These are phyloP conservation scores for Meghimatium bilineatum DNA, from an alignment of 2,888 invertebrate species.

Conservation along the genomic window DNA sequence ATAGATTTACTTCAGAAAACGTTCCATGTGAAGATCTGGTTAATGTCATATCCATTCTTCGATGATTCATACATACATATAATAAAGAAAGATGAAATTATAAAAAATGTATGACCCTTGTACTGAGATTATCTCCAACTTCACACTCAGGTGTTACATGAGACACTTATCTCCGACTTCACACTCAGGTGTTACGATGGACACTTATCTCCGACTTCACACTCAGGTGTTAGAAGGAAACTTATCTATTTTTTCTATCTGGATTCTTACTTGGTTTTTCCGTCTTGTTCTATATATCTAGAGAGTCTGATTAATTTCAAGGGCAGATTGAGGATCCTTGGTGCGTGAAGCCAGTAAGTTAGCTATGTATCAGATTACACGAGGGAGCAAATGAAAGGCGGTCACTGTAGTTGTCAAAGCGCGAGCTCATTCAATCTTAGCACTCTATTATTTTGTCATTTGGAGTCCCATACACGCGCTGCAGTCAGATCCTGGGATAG, in stretches of 20 bases:
- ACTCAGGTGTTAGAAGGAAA: neutral
- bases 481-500: constrained; percentile 8
- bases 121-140: neutral
- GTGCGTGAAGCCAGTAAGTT: constrained; percentile 4
- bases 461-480: neutral
- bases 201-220: neutral
- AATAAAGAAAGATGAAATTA: neutral
- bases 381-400: constrained; percentile 12
- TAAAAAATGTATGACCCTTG: neutral
- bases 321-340: neutral
- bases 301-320: neutral
- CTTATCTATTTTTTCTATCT: neutral
- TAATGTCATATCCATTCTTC: too few species aligned
- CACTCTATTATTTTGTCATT: neutral
- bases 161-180: too few species aligned
- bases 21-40: too few species aligned
- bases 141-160: neutral
- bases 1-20: too few species aligned
- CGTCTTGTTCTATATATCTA: too few species aligned
- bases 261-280: too few species aligned
- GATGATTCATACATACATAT: neutral
- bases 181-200: too few species aligned
- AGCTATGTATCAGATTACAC: constrained; percentile 13
- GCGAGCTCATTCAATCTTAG: constrained; percentile 14
- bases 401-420: neutral